Percentiles rank a stretch among this genome's conserved stretches.
These are phyloP conservation scores for Sinelater perroti DNA, from an alignment of 2,888 invertebrate species.

Conservation along the genomic window DNA sequence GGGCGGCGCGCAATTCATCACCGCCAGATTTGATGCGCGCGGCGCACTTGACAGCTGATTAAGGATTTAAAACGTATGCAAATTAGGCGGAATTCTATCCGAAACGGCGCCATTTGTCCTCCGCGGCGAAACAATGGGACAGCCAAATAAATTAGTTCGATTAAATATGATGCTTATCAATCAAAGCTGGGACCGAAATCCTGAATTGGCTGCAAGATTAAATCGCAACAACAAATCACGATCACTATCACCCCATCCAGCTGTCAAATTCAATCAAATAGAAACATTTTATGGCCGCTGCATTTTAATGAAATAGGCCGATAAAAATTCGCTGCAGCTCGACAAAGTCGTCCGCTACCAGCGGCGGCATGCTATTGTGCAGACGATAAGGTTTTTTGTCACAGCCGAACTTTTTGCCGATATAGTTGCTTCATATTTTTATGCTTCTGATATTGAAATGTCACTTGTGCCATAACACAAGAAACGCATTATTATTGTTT, in stretches of 20 bases:
- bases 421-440: no score
- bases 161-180: conserved; percentile 36
- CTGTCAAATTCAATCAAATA: conserved; percentile 32
- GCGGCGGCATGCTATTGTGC: no score
- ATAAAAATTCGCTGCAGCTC: conserved; percentile 27
- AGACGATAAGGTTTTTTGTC: no score
- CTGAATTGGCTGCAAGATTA: conserved; percentile 33
- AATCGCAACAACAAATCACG: conserved; percentile 31
- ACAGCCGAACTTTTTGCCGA: no score
- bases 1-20: conserved; percentile 26
- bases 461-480: no score
- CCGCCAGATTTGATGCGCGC: conserved; percentile 20
- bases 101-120: conserved; percentile 25
- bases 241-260: conserved; percentile 28
- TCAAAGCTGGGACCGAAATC: conserved; percentile 30
- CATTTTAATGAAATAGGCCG: conserved; percentile 17
- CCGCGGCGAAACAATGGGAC: conserved; percentile 27
- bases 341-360: no score
- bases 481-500: no score
- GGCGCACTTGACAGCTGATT: conserved; percentile 28
- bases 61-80: conserved; percentile 27
- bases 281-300: conserved; percentile 17
- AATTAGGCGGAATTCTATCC: conserved; percentile 29
- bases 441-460: no score
- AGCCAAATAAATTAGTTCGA: conserved; percentile 31